These are phyloP conservation scores for Tringa solitaria DNA, from an alignment of 2,113 vertebrate species.

Conservation along the genomic window DNA sequence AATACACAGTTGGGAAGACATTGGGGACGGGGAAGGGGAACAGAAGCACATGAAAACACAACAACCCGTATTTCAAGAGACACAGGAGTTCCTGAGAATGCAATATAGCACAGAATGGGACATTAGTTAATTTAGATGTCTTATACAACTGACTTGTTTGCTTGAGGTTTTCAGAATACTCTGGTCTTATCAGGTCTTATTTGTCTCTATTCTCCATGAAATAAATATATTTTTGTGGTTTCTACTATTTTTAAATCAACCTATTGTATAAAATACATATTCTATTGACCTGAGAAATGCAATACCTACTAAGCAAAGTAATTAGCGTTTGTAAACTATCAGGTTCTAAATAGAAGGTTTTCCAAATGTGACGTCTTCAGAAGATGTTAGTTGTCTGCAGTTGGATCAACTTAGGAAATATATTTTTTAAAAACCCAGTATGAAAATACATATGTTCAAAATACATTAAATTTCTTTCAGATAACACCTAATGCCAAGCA, in stretches of 20 bases:
- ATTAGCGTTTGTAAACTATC: neutral
- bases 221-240: neutral
- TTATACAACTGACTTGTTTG: neutral
- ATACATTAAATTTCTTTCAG: neutral
- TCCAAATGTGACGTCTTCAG: neutral
- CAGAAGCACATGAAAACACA: neutral
- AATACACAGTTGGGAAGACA: neutral
- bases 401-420: neutral
- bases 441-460: neutral
- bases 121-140: neutral
- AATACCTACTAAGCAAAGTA: neutral
- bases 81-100: neutral
- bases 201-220: neutral
- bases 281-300: neutral
- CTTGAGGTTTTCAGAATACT: neutral
- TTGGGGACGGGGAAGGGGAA: neutral
- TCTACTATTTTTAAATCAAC: neutral
- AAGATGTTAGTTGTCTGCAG: neutral
- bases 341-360: neutral
- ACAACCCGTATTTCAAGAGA: neutral
- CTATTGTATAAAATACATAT: neutral
- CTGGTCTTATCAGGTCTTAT: neutral
- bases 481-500: neutral
- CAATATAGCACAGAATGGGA: neutral
- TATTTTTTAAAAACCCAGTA: neutral